Conservation (phyloP, 2,797 vertebrate species). For the Ctenochaetus hawaiiensis region DNA sequence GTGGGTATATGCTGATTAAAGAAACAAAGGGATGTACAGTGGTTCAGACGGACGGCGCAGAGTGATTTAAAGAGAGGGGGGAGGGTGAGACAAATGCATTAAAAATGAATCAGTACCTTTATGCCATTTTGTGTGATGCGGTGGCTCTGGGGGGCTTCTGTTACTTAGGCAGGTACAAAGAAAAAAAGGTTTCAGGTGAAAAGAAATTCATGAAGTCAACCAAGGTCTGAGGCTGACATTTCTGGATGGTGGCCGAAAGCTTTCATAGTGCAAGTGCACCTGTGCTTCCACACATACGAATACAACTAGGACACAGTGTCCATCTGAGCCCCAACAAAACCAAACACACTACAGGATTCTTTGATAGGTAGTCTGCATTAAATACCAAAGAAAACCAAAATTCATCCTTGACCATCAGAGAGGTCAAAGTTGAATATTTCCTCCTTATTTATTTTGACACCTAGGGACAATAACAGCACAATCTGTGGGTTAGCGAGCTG, state of each 20-base stretch:
- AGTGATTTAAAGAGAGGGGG: background rate
- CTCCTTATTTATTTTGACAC: background rate
- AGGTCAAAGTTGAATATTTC: conserved; percentile 3
- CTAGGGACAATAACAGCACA: conserved; percentile 14
- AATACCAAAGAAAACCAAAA: background rate
- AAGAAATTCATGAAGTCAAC: conserved; percentile 38
- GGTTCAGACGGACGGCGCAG: conserved; percentile 20
- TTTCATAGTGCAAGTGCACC: background rate
- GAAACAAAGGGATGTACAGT: background rate
- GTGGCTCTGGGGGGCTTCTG: conserved; percentile 47
- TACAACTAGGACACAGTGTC: background rate
- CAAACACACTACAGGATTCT: background rate
- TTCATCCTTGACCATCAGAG: background rate
- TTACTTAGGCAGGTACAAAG: conserved; percentile 57
- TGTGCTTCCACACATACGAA: conserved; percentile 8
- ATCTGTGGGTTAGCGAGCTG: conserved; percentile 9
- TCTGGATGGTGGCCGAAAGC: conserved; percentile 41
- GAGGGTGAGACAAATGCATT: conserved; percentile 29
- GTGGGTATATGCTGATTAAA: conserved; percentile 12
- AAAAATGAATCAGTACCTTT: conserved; percentile 52
- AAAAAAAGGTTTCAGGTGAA: conserved; percentile 32
- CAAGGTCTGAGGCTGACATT: conserved; percentile 29
- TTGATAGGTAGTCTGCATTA: background rate
- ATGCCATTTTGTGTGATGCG: conserved; percentile 48
- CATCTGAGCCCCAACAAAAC: conserved; percentile 18